A percentile compares a stretch with the other conserved stretches of the same genome.
phyloP scores from a whole-genome alignment of 2,888 invertebrate genomes.

The Acanthosepion pharaonis region DNA sequence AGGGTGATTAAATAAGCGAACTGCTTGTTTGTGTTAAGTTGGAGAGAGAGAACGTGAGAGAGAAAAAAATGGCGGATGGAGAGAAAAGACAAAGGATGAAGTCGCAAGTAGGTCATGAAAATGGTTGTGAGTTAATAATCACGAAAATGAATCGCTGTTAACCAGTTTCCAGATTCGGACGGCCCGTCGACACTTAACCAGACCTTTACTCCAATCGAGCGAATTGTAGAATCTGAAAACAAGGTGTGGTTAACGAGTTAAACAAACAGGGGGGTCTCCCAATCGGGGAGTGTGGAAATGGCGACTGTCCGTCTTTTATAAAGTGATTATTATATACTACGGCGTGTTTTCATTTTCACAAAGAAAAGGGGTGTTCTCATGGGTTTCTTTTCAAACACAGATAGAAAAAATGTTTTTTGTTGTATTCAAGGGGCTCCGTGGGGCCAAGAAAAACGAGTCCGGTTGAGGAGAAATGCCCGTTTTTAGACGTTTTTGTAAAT shows the following conservation, averaged over 20 bases:
- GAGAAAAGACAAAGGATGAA: constrained; percentile 48
- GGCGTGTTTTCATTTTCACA: not conserved
- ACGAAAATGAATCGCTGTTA: not conserved
- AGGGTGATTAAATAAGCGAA: not conserved
- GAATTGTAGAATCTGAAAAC: not conserved
- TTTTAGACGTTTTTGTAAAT: constrained; percentile 9
- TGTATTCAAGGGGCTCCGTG: not conserved
- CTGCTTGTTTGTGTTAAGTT: not conserved
- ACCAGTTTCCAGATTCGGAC: not conserved
- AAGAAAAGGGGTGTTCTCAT: not conserved
- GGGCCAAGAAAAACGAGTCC: not conserved
- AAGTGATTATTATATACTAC: not conserved
- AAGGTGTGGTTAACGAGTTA: not conserved
- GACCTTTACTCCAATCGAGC: not conserved
- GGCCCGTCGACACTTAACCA: not conserved
- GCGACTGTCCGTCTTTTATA: not conserved
- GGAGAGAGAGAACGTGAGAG: not conserved
- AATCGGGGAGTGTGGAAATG: not conserved
- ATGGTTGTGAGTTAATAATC: not conserved
- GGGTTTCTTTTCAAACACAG: not conserved
- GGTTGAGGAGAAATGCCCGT: constrained; percentile 15
- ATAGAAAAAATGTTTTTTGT: not conserved
- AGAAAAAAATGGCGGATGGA: constrained; percentile 48
- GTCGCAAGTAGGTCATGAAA: constrained; percentile 46
- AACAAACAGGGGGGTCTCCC: not conserved